Conservation (phyloP, 2,888 invertebrate genomes). For the Pyrocoelia pectoralis region DNA sequence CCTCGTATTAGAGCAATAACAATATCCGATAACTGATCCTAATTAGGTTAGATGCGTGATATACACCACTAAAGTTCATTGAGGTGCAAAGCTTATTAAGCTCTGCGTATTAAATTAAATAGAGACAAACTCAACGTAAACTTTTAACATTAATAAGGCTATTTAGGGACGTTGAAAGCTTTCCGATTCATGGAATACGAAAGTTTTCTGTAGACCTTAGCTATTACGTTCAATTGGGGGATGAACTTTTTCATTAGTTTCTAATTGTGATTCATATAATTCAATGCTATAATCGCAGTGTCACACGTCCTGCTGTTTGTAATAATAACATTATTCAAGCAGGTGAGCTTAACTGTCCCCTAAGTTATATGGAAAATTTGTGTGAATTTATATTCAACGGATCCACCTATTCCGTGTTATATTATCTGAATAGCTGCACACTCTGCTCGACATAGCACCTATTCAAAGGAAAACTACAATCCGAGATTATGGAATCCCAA, state of each 20-base stretch:
- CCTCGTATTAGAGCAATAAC: slow-evolving; percentile 21
- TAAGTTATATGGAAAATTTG: slow-evolving; percentile 45
- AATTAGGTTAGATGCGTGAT: slow-evolving; percentile 41
- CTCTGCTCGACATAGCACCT: slow-evolving; percentile 41
- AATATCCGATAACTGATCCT: slow-evolving; percentile 33
- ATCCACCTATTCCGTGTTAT: slow-evolving; percentile 50
- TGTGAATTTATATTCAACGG: slow-evolving; percentile 51
- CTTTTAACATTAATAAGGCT: slow-evolving; percentile 5
- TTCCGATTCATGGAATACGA: background rate
- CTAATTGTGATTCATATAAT: slow-evolving; percentile 37
- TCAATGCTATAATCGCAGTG: slow-evolving; percentile 22
- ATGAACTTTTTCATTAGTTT: slow-evolving; percentile 17
- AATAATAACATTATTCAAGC: slow-evolving; percentile 28
- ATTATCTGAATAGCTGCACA: slow-evolving; percentile 46
- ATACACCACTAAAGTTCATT: slow-evolving; percentile 32
- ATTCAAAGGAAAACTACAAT: slow-evolving; percentile 36
- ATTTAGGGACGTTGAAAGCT: background rate
- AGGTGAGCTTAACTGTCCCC: slow-evolving; percentile 37
- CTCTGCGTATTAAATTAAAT: slow-evolving; percentile 31
- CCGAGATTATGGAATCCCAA: slow-evolving; percentile 37
- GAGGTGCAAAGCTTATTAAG: slow-evolving; percentile 36
- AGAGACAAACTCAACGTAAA: slow-evolving; percentile 2
- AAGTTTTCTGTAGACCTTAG: slow-evolving; percentile 14
- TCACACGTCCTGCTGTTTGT: slow-evolving; percentile 28
- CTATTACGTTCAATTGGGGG: background rate